Evolutionary conservation across 2,113 vertebrate species (phyloP).

Genomic region (Columba janthina): DNA sequence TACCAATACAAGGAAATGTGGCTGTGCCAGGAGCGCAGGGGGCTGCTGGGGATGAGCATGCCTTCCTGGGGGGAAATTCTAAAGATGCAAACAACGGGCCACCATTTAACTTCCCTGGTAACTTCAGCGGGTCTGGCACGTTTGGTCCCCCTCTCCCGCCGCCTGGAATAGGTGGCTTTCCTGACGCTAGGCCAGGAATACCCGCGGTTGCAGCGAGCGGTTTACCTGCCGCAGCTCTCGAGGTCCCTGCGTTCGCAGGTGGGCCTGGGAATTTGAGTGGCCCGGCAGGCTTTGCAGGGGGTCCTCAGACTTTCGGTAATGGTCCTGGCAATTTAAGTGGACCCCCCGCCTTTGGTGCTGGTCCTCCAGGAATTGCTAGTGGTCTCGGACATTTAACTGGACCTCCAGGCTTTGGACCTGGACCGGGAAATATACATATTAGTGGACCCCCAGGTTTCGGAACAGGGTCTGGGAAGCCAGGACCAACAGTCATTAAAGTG

Average conservation of each 20-base stretch:
- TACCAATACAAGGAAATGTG: constrained; percentile 76
- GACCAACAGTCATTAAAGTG: constrained; percentile 94
- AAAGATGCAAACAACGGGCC: constrained; percentile 86
- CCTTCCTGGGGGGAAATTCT: constrained; percentile 85
- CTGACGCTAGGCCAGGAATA: constrained; percentile 83
- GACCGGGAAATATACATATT: constrained; percentile 79
- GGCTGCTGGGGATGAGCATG: constrained; percentile 84
- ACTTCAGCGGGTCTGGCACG: constrained; percentile 86
- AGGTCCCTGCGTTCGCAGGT: constrained; percentile 87
- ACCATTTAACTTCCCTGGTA: constrained; percentile 85
- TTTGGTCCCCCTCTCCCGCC: constrained; percentile 89
- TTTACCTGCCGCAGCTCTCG: constrained; percentile 85
- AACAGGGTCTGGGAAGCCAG: constrained; percentile 83
- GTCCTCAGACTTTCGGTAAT: constrained; percentile 88
- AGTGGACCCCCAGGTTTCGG: constrained; percentile 84
- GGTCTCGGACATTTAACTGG: constrained; percentile 81
- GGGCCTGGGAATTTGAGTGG: constrained; percentile 80
- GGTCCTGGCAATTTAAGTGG: constrained; percentile 80
- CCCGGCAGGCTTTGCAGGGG: constrained; percentile 82
- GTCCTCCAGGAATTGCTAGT: constrained; percentile 79
- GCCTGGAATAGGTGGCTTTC: constrained; percentile 87
- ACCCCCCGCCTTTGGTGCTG: constrained; percentile 84
- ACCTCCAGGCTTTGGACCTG: constrained; percentile 79
- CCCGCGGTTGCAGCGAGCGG: constrained; percentile 82
- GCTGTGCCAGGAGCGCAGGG: constrained; percentile 68